Evolutionary conservation across 2,797 vertebrate genomes (phyloP), one percentile per base, ranked within the genome.

Genomic region (Acrossocheilus fasciatus): DNA sequence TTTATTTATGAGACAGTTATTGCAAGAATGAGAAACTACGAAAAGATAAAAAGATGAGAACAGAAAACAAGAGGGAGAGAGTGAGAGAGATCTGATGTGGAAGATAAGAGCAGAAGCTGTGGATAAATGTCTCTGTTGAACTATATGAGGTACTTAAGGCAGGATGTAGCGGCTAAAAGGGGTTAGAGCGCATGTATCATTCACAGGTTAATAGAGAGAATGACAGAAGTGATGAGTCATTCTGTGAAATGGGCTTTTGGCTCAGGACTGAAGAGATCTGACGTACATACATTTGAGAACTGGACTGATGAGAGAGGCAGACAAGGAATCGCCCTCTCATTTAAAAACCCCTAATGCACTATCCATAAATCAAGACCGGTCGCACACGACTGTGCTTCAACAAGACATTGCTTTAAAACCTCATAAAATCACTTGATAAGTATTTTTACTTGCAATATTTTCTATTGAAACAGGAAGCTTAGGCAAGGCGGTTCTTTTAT

Each of bases 41-140:
- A 70, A 23, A 59, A 20, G 34, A 62, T 4, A 50, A 75, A 20
- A 45, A 34, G 57, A 62, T 20, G 50, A 47, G n/a, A 73, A 75
- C 10, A 57, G 30, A 14, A 77, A 47, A 78, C 26, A 26, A 62
- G 41, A 70, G 10, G 0, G 34, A 39, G 47, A 45, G 12, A 23
- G 9, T 12, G 73, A 68, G 23, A 78, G 39, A 64, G 30, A 59
- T 70, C 39, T 73, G 30, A 73, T 74, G 30, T 73, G 30, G 54
- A 80, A 91, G 87, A 86, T 92, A 91, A 93, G 62, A 91, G 91
- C 92, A 92, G 93, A 94, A 93, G 92, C 90, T 91, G 91, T 92
- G 93, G 94, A 92, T 92, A 93, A 93, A 93, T 88, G 88, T 68
- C 64, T 72, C 92, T 92, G 93, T 93, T 94, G 93, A 92, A 93